These are phyloP conservation scores for Perccottus glenii DNA, from an alignment of 2,113 vertebrate species.

Conservation along the genomic window DNA sequence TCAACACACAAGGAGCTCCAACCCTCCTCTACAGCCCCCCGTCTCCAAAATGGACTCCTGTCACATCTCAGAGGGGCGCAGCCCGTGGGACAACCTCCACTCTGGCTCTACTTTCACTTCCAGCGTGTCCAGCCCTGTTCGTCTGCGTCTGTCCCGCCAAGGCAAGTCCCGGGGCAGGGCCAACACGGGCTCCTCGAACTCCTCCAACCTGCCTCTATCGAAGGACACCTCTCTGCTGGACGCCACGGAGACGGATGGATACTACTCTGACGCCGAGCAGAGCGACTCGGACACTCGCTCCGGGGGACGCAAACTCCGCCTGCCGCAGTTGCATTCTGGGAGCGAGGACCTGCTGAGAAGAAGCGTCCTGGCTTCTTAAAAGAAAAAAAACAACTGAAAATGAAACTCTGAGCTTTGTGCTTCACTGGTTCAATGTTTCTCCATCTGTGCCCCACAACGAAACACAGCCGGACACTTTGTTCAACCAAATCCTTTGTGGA, in stretches of 20 bases:
- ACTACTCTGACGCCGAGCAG: conserved; percentile 92
- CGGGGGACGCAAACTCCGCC: conserved; percentile 76
- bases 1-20: conserved; percentile 59
- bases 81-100: conserved; percentile 47
- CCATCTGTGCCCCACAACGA: conserved; percentile 55
- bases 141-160: conserved; percentile 84
- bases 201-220: conserved; percentile 33
- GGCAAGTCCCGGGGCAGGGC: conserved; percentile 78
- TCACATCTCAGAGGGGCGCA: conserved; percentile 72
- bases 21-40: conserved; percentile 79
- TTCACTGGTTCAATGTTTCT: conserved; percentile 73
- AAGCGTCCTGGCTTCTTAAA: conserved; percentile 92
- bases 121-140: conserved; percentile 52
- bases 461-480: conserved; percentile 51
- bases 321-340: conserved; percentile 84
- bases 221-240: conserved; percentile 82
- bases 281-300: conserved; percentile 86
- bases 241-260: conserved; percentile 87
- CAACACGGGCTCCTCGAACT: conserved; percentile 29
- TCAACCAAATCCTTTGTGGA: conserved; percentile 62
- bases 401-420: conserved; percentile 59
- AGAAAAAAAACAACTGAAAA: conserved; percentile 8
- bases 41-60: conserved; percentile 85
- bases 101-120: conserved; percentile 44
- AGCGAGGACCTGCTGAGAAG: conserved; percentile 91